Evolutionary conservation across 2,113 vertebrate genomes (phyloP).

Genomic region (Procapra przewalskii): DNA sequence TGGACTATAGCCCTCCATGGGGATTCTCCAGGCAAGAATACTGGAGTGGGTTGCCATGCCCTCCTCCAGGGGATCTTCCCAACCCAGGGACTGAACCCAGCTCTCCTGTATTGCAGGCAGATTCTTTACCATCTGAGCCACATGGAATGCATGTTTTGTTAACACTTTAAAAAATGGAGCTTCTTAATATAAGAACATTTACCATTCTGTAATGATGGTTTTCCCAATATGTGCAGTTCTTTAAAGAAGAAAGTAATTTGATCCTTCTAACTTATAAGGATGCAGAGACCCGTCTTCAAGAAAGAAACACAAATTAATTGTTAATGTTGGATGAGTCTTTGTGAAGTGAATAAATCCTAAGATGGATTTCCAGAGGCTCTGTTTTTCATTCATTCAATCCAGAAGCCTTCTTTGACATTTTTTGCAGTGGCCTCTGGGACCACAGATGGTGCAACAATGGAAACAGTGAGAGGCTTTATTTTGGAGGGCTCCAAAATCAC

Average conservation of each 20-base stretch:
- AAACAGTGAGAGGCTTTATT: neutral
- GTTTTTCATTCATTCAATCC: neutral
- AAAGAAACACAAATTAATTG: neutral
- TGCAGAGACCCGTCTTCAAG: neutral
- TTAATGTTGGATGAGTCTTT: neutral
- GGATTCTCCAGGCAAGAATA: neutral
- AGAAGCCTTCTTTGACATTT: neutral
- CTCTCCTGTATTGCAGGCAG: neutral
- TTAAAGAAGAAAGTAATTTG: constrained; percentile 23
- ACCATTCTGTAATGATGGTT: neutral
- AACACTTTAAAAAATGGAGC: neutral
- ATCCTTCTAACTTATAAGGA: neutral
- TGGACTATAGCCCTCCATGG: neutral
- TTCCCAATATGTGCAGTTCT: neutral
- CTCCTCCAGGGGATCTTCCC: neutral
- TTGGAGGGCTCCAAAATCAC: neutral
- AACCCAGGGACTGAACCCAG: neutral
- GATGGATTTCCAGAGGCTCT: neutral
- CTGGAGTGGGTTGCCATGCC: neutral
- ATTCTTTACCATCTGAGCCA: neutral
- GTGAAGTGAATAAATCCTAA: neutral
- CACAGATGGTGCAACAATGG: neutral
- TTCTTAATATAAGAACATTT: neutral
- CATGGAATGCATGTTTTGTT: neutral
- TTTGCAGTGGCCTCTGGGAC: neutral